phyloP scores from a whole-genome alignment of 2,113 vertebrate species.

The Cercocebus atys region DNA sequence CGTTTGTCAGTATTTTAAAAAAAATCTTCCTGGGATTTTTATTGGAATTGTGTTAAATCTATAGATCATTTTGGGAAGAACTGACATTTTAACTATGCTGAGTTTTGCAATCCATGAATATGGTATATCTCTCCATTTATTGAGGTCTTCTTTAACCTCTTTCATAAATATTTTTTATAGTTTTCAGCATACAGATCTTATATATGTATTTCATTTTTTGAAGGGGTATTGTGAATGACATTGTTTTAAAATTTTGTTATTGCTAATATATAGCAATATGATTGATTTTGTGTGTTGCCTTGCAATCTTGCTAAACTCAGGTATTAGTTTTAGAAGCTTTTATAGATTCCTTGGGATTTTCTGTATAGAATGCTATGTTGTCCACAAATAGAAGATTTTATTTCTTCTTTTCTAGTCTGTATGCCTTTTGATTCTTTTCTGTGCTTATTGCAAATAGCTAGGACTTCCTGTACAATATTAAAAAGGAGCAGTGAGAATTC shows the following conservation, averaged over 20 bases:
- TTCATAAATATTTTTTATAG: not conserved
- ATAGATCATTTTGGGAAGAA: not conserved
- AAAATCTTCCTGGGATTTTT: not conserved
- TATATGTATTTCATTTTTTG: not conserved
- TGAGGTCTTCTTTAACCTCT: not conserved
- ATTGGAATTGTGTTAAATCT: not conserved
- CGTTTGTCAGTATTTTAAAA: not conserved
- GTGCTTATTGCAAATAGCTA: not conserved
- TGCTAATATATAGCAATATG: not conserved
- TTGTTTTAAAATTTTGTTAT: not conserved
- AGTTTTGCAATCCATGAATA: not conserved
- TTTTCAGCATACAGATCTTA: not conserved
- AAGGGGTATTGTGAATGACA: not conserved
- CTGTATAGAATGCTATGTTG: not conserved
- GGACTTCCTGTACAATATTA: not conserved
- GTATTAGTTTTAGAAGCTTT: not conserved
- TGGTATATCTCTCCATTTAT: not conserved
- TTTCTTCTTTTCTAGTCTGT: not conserved
- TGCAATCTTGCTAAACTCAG: not conserved
- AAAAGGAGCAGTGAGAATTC: not conserved
- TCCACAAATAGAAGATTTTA: not conserved
- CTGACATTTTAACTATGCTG: not conserved
- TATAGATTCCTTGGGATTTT: not conserved
- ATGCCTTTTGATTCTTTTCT: not conserved
- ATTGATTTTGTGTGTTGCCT: not conserved